These are phyloP conservation scores for Dasyprocta punctata DNA, from an alignment of 2,113 vertebrate genomes.

Conservation along the genomic window DNA sequence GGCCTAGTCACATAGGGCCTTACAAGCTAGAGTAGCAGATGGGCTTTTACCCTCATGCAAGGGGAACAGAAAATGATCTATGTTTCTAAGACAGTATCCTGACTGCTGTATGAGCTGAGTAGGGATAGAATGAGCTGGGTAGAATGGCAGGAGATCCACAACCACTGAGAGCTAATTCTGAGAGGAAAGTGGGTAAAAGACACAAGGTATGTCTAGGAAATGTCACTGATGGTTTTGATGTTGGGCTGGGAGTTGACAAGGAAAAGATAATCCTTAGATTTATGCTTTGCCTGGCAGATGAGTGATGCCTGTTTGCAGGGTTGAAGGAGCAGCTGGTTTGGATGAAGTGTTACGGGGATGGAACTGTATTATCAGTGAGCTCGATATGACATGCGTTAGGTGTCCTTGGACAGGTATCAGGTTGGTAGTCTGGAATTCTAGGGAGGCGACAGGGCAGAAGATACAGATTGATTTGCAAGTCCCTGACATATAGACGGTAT, in stretches of 20 bases:
- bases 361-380: not conserved
- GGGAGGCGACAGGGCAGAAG: not conserved
- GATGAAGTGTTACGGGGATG: not conserved
- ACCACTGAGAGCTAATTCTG: not conserved
- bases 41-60: not conserved
- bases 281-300: not conserved
- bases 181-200: not conserved
- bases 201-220: too few relatives aligned
- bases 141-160: not conserved
- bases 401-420: not conserved
- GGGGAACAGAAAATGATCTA: not conserved
- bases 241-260: not conserved
- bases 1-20: not conserved
- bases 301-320: not conserved
- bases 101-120: not conserved
- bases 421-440: not conserved
- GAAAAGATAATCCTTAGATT: not conserved
- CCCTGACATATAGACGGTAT: not conserved
- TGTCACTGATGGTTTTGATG: not conserved
- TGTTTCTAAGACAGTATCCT: not conserved
- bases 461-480: not conserved
- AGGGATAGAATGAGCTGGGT: not conserved
- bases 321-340: not conserved
- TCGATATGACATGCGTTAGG: not conserved
- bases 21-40: not conserved